Percentiles rank a stretch among this genome's conserved stretches.
phyloP scores from a whole-genome alignment of 2,113 vertebrate species.

The Muntiacus reevesi region DNA sequence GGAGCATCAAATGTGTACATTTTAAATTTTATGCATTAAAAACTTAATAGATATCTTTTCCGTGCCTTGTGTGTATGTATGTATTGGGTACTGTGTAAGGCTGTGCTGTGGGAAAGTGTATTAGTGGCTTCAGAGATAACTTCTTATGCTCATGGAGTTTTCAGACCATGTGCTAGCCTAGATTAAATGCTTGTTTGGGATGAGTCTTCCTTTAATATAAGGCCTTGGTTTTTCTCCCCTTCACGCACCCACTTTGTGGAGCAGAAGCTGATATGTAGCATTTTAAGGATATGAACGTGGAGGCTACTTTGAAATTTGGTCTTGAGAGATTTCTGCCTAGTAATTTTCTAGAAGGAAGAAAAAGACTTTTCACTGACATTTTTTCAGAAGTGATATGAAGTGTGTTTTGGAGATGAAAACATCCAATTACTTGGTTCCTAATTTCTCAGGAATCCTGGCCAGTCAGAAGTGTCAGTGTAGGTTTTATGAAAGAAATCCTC shows the following conservation, averaged over 20 bases:
- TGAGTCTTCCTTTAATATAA: background rate
- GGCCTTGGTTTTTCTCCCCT: background rate
- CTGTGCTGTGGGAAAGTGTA: background rate
- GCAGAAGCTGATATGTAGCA: background rate
- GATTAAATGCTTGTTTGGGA: background rate
- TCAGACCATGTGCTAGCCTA: background rate
- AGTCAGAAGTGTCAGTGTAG: constrained; percentile 2
- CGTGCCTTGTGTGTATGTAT: background rate
- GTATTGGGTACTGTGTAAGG: background rate
- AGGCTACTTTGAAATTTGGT: constrained; percentile 34
- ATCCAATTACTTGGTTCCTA: constrained; percentile 23
- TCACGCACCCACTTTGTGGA: background rate
- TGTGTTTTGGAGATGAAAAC: constrained; percentile 27
- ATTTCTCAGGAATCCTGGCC: background rate
- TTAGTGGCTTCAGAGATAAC: background rate
- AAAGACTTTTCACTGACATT: background rate
- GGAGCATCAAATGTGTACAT: background rate
- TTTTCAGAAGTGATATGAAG: constrained; percentile 18
- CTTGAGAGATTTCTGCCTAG: constrained; percentile 29
- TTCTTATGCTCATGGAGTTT: background rate
- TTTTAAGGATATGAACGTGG: background rate
- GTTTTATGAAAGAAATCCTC: constrained; percentile 22
- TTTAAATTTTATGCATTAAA: background rate
- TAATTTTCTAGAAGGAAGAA: constrained; percentile 5
- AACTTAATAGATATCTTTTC: background rate